Evolutionary conservation across 2,113 vertebrate genomes (phyloP).

Genomic region (Mugil cephalus): DNA sequence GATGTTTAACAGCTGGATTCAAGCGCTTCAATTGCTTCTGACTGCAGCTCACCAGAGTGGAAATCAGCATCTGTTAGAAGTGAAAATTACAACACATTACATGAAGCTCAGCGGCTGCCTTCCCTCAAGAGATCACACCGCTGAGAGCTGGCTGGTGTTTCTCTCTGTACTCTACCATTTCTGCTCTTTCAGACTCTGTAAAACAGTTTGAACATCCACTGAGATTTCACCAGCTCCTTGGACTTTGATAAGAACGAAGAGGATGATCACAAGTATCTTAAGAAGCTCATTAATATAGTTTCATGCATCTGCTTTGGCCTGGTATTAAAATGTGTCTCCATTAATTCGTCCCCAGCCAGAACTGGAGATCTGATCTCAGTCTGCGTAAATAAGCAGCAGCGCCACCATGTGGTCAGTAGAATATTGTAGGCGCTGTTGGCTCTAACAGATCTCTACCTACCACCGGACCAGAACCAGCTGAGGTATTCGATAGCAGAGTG

Average conservation of each 20-base stretch:
- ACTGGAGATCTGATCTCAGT: neutral
- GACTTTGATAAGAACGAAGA: too few species aligned
- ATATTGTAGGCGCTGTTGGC: too few species aligned
- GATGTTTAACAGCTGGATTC: slow-evolving; percentile 2
- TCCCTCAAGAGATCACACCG: too few species aligned
- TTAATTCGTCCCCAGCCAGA: too few species aligned
- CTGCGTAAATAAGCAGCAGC: neutral
- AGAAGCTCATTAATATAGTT: neutral
- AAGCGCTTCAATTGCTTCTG: neutral
- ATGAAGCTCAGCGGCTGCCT: too few species aligned
- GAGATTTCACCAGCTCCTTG: neutral
- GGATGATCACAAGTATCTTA: neutral
- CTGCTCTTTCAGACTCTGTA: neutral
- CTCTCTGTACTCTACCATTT: neutral
- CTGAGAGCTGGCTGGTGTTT: neutral
- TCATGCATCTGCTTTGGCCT: too few species aligned
- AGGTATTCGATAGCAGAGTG: slow-evolving; percentile 84
- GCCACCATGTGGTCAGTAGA: too few species aligned
- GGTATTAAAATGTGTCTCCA: too few species aligned
- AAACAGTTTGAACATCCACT: neutral
- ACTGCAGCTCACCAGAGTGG: neutral
- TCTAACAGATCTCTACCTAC: too few species aligned
- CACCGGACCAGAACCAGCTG: too few species aligned
- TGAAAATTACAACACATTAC: neutral
- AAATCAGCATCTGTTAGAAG: neutral